Base-by-base conservation (phyloP, 2,113 vertebrate genomes). In the Melozone crissalis region DNA sequence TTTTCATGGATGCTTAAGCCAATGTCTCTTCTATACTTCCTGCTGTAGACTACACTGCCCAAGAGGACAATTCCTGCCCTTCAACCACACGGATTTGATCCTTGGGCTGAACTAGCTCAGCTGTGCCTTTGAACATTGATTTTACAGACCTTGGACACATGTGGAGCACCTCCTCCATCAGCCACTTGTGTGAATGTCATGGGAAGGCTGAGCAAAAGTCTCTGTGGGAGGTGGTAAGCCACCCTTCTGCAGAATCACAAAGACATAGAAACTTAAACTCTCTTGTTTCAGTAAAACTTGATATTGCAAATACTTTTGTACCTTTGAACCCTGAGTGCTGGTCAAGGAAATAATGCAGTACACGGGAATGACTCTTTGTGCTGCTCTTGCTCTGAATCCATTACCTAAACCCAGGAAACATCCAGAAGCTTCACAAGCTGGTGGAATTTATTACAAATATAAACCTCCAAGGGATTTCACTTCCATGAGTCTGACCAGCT, bases 71-170 rank as follows among this genome's bases (percentile, higher is more conserved):
- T 47, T 87, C 33, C 51, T 75, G 41, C 39, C 22, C 33, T 84
- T 35, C 57, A 11, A 9, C 17, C 22, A 28, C 8, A 9, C 52
- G 8, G 26, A 31, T 26, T n/a, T 7, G 3, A 80, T 86, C 18
- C 44, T 84, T 58, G 55, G 46, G 20, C 59, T 86, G 26, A 19
- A 57, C 22, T 22, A 68, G 21, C 44, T 81, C 59, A 62, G 18
- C 13, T 52, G 15, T 57, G 37, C 41, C 66, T 83, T 82, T 67
- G 77, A 67, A 33, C 43, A 33, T 22, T 0, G 2, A 37, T 24
- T 73, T 73, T 28, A 73, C 18, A 67, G 68, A 33, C 21, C 21
- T 14, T 0, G 0, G 46, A 26, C 22, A 44, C 2, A 3, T 41
- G 22, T 35, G 62, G 16, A 39, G 3, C 39, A 43, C 27, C 18